Percentiles rank a stretch among this genome's conserved stretches.
Conservation (phyloP, 2,797 vertebrate species). For the Onychomys torridus region DNA sequence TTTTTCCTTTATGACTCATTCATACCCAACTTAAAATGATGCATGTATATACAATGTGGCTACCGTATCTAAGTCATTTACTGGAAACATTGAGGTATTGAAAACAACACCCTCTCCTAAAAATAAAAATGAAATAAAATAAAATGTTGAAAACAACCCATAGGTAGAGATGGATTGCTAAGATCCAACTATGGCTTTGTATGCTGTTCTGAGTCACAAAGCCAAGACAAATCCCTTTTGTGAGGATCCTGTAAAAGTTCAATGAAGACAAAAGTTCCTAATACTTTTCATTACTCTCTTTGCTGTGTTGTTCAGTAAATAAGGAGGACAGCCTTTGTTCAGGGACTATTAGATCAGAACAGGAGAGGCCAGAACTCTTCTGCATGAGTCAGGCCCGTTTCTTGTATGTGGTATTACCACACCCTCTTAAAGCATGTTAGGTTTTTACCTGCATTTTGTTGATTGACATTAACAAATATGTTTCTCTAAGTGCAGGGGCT, state of each 20-base stretch:
- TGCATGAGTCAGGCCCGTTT: not conserved
- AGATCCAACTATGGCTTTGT: not conserved
- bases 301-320: not conserved
- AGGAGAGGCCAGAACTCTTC: not conserved
- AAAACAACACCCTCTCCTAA: not conserved
- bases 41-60: not conserved
- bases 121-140: not conserved
- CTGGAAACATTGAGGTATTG: not conserved
- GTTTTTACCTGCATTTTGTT: not conserved
- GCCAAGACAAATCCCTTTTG: not conserved
- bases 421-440: not conserved
- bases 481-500: not conserved
- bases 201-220: not conserved
- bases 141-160: too few relatives aligned
- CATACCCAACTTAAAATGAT: not conserved
- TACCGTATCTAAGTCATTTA: not conserved
- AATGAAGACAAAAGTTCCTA: not conserved
- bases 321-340: not conserved
- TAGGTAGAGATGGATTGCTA: not conserved
- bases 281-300: not conserved
- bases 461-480: not conserved
- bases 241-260: not conserved
- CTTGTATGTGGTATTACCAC: not conserved
- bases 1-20: not conserved
- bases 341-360: not conserved